Evolutionary conservation across 2,888 invertebrate genomes (phyloP).

Genomic region (Biston betularia): DNA sequence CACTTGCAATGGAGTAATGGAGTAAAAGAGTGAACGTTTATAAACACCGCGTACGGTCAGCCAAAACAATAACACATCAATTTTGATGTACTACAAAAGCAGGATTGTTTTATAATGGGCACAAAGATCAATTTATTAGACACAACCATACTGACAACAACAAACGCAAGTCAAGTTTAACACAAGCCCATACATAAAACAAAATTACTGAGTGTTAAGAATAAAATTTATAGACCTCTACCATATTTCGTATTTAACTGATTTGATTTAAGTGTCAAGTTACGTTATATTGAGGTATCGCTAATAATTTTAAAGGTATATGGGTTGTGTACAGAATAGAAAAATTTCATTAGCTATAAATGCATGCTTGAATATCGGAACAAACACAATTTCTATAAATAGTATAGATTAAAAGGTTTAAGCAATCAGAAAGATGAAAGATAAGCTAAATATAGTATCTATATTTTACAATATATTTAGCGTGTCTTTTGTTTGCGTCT

Average conservation of each 20-base stretch:
- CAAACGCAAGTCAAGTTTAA: neutral
- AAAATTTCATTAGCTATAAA: too few relatives aligned
- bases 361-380: too few relatives aligned
- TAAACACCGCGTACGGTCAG: constrained; percentile 72
- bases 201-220: neutral
- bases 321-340: too few relatives aligned
- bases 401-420: too few relatives aligned
- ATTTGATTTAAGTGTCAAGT: constrained; percentile 10
- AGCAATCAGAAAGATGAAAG: too few relatives aligned
- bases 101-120: constrained; percentile 14
- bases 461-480: too few relatives aligned
- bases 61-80: constrained; percentile 46
- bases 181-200: neutral
- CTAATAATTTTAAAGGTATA: neutral
- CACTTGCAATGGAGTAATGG: constrained; percentile 66
- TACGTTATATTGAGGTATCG: constrained; percentile 5
- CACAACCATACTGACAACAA: neutral
- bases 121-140: constrained; percentile 18
- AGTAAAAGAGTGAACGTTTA: constrained; percentile 71
- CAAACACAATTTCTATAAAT: too few relatives aligned
- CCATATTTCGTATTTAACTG: neutral
- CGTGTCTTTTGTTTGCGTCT: too few relatives aligned
- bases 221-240: neutral
- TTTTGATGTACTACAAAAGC: constrained; percentile 25
- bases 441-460: too few relatives aligned